Evolutionary conservation across 2,888 invertebrate genomes (phyloP), one percentile per base, ranked within the genome.

Genomic region (Disparrhopalites patrizii): DNA sequence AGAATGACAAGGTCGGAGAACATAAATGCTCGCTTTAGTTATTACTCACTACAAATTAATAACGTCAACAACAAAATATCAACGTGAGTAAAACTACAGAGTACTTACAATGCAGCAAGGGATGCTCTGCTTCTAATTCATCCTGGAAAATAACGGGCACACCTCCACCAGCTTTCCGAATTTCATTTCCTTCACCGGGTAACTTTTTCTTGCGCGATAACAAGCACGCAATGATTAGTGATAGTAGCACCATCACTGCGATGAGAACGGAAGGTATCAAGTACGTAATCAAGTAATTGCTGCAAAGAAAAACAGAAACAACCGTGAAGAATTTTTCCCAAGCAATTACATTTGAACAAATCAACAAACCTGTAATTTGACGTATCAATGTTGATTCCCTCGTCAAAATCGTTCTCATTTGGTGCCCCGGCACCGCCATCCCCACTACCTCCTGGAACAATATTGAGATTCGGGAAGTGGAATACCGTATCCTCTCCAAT

Each of bases 121-220:
- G 43, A 0, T 90, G 91, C 76, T 93, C 89, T 77, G 95, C 95
- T 76, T 96, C 95, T 50, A 97, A 83, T 79, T 98, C 98, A 79
- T 98, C 96, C 68, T 92, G 91, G 81, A 97, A 96, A 77, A 98
- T 97, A 40, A 97, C 94, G 0, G 98, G 97, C 76, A 95, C 93
- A 58, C 84, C 84, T 76, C 66, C 60, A 33, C 54, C 63, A 27
- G 38, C n/a, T 40, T 63, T 68, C 50, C 38, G 0, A 43, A 66
- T 38, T 56, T 68, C 56, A 50, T 52, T 47, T 51, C 58, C 38
- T 56, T 67, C 67, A 7, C 54, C 63, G 8, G 60, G 31, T 30
- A 61, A 54, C 57, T 69, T 71, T 25, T 90, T 85, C 76, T 90
- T 84, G 74, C 91, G 85, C 78, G 95, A 94, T 57, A 96, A 81